Base-by-base conservation (phyloP, 2,888 invertebrate genomes). In the Lordiphosa andalusiaca region DNA sequence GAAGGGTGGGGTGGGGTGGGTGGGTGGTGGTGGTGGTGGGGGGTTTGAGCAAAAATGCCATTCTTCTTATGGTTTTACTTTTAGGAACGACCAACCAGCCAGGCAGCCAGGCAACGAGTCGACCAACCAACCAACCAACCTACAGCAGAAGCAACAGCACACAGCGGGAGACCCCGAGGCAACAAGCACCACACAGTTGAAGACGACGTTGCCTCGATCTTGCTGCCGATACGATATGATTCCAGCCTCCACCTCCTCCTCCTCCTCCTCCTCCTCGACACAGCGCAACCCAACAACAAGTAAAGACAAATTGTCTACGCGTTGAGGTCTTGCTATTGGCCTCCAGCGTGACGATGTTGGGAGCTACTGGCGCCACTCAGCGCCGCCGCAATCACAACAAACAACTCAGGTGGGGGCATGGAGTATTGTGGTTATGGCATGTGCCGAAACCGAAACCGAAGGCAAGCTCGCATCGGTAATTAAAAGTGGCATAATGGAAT, bases 301-400 rank as follows among this genome's bases (percentile, higher is more conserved):
- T 65, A 64, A 82, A 78, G 83, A 78, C 78, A 78, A 78, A 78
- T 78, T 78, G 83, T 78, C 78, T 78, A 72, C 83, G 78, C 80
- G 80, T 72, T 83, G 81, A 76, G 76, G 76, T 78, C 78, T 78
- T 78, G 80, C 76, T 76, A 80, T 80, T 83, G 83, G 78, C 78
- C 80, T 83, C 78, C 78, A 70, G 76, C 74, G 64, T 76, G 73
- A 73, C 72, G 71, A 62, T 63, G 63, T 58, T 66, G 76, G 67
- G 60, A 62, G 73, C 60, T 77, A 57, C 66, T 64, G 60, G 73
- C 75, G 68, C 63, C 75, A 78, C 73, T 78, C 75, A 69, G 64
- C 72, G 62, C 72, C 68, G 58, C 41, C 48, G 72, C 70, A 65
- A 69, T 57, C 60, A 62, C 72, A 72, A 59, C 62, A 73, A 63